Evolutionary conservation across 2,797 vertebrate genomes (phyloP), one percentile per base, ranked within the genome.

Genomic region (Adelosebastes latens): DNA sequence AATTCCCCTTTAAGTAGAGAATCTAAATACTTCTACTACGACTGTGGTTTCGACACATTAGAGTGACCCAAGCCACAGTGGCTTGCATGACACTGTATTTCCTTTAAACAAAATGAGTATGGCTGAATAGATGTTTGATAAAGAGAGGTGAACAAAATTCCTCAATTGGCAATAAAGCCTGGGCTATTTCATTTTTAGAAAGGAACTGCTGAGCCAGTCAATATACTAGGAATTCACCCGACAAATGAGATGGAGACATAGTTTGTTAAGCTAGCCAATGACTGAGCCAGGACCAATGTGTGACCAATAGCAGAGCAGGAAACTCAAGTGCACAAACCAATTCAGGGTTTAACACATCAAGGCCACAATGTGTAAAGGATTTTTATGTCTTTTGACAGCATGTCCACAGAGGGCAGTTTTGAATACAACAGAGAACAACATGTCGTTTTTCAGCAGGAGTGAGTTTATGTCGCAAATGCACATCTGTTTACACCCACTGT

Each of bases 381-480:
- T 73, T 65, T 24, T 83, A 72, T 84, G 81, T 34, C 22, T 59
- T 75, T 73, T 77, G 75, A 86, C 63, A 79, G 7, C 53, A 39
- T 60, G 55, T 66, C 66, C 32, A 22, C 36, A 65, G 75, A 79
- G 25, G 36, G 10, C 27, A 31, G 36, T 69, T 61, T 67, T 77
- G 62, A 86, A 81, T 68, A 79, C 56, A 82, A 73, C 66, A 69
- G 22, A 29, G 29, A 60, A 55, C 49, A 83, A 58, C 34, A 12
- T 58, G 62, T 59, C 67, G 69, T 56, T 61, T 68, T 72, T 78
- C 71, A 75, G 34, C 31, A 9, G 10, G 32, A 80, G 18, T 71
- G 58, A 79, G 32, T 61, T 73, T 49, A 75, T 73, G 60, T 62
- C 31, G 69, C 72, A 85, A 75, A 73, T 63, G 66, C 70, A 73